Conservation (phyloP, 2,113 vertebrate genomes). For the Prunella fulvescens region DNA sequence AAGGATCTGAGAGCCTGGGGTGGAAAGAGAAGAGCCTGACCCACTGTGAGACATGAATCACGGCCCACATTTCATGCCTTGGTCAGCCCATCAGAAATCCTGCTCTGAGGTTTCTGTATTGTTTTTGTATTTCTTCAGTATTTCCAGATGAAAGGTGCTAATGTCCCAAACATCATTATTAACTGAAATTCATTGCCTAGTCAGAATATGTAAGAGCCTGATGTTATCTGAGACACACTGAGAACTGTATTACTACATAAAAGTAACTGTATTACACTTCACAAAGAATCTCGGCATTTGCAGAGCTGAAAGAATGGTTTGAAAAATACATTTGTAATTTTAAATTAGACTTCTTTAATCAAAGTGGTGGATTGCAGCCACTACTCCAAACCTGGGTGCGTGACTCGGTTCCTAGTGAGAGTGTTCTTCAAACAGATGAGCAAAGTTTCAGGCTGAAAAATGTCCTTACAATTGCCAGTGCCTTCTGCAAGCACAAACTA, state of each 20-base stretch:
- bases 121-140: constrained; percentile 2
- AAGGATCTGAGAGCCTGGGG: neutral
- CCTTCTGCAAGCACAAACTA: neutral
- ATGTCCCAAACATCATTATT: constrained; percentile 19
- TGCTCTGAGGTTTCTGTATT: neutral
- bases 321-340: constrained; percentile 29
- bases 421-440: constrained; percentile 30
- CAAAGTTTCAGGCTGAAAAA: constrained; percentile 16
- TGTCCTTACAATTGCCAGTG: neutral
- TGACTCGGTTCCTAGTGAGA: constrained; percentile 2
- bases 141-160: constrained; percentile 17
- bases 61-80: neutral
- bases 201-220: neutral
- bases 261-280: neutral
- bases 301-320: neutral
- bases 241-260: neutral
- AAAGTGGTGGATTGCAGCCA: constrained; percentile 5
- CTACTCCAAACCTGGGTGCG: neutral
- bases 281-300: neutral
- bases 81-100: neutral
- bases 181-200: neutral
- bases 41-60: constrained; percentile 8
- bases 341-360: constrained; percentile 47
- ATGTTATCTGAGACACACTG: neutral
- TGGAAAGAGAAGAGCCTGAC: neutral